Conservation (phyloP, 2,113 vertebrate species). For the Otus sunia region DNA sequence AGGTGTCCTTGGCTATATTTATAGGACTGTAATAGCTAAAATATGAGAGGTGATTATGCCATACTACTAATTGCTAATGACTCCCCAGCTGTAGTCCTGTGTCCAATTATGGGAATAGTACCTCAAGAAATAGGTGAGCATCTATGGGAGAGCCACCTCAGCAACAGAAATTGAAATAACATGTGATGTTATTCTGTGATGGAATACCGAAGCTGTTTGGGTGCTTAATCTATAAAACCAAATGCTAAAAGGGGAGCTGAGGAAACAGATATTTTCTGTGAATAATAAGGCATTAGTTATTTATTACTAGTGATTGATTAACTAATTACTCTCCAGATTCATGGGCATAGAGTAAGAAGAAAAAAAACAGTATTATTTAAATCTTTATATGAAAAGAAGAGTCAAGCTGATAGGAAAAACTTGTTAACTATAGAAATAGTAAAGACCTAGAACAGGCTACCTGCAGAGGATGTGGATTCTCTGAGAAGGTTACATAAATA, state of each 20-base stretch:
- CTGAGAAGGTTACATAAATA: background rate
- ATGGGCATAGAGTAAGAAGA: background rate
- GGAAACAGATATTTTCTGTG: background rate
- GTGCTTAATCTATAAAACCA: background rate
- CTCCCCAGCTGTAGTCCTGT: background rate
- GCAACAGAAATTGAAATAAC: background rate
- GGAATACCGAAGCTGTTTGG: background rate
- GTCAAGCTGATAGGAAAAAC: background rate
- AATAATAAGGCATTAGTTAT: background rate
- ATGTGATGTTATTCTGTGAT: background rate
- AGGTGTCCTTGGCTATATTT: background rate
- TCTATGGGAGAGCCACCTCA: background rate
- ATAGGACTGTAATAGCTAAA: background rate
- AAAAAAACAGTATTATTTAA: background rate
- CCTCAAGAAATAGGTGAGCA: background rate
- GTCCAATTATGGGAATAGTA: background rate
- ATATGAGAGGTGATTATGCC: background rate
- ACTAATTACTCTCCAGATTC: background rate
- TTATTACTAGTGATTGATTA: background rate
- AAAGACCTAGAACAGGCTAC: background rate
- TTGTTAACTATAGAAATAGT: background rate
- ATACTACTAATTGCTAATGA: background rate
- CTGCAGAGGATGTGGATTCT: background rate
- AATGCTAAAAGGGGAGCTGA: background rate
- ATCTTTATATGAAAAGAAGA: background rate